phyloP scores from a whole-genome alignment of 2,888 invertebrate genomes.

The Chloroclysta siterata region DNA sequence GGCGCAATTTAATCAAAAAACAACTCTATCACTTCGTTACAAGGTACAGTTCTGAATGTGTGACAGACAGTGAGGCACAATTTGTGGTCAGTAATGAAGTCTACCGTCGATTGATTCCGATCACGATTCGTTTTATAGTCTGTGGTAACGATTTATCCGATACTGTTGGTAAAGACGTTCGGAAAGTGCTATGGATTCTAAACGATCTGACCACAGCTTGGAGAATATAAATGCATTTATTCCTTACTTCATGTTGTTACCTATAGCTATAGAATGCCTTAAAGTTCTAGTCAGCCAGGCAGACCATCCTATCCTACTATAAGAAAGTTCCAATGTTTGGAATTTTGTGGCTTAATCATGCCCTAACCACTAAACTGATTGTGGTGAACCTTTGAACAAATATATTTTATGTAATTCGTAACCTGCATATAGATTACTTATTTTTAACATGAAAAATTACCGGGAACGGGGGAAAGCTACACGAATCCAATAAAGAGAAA shows the following conservation, averaged over 20 bases:
- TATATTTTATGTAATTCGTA: too few species aligned
- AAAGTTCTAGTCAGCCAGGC: too few species aligned
- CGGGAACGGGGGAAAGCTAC: too few species aligned
- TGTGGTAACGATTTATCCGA: conserved; percentile 17
- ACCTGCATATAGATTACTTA: too few species aligned
- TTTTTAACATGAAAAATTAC: too few species aligned
- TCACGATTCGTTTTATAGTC: conserved; percentile 13
- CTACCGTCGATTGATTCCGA: conserved; percentile 24
- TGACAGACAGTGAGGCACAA: background rate
- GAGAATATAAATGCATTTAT: background rate
- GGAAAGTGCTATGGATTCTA: conserved; percentile 9
- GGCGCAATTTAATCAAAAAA: background rate
- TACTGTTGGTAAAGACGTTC: conserved; percentile 18
- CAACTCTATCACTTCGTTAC: background rate
- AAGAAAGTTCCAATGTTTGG: too few species aligned
- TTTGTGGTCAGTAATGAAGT: conserved; percentile 30
- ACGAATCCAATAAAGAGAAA: too few species aligned
- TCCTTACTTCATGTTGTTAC: background rate
- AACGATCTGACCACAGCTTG: conserved; percentile 13
- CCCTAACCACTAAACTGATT: too few species aligned
- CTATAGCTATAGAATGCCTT: background rate
- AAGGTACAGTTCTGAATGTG: conserved; percentile 4
- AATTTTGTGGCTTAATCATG: too few species aligned
- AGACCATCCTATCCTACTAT: too few species aligned
- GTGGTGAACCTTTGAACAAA: too few species aligned